Percentiles rank a stretch among this genome's conserved stretches.
These are phyloP conservation scores for Caenorhabditis sulstoni DNA, from an alignment of 2,888 invertebrate genomes.

Conservation along the genomic window DNA sequence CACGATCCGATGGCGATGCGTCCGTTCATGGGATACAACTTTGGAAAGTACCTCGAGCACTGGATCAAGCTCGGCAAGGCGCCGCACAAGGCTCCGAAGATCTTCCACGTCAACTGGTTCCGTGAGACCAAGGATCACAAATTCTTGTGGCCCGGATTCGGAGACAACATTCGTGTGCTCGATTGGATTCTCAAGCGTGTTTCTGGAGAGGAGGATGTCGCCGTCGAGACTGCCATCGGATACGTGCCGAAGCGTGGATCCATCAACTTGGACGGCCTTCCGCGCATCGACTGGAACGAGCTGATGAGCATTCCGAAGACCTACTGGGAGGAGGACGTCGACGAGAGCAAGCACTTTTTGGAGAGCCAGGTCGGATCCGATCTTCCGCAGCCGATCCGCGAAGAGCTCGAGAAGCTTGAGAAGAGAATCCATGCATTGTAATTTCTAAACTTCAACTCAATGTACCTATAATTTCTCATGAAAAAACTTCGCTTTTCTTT, in stretches of 20 bases:
- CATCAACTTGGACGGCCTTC: conserved; percentile 87
- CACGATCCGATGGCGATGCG: conserved; percentile 99
- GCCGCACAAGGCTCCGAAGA: conserved; percentile 87
- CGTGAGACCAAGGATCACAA: conserved; percentile 84
- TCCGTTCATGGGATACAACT: conserved; percentile 99
- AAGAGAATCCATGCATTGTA: conserved; percentile 75
- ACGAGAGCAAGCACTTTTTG: conserved; percentile 91
- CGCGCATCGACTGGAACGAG: conserved; percentile 87
- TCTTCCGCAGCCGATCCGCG: conserved; percentile 76
- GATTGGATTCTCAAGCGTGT: conserved; percentile 93
- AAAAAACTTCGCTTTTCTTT: not conserved
- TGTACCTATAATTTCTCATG: not conserved
- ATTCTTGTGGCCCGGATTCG: conserved; percentile 99
- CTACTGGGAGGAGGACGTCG: conserved; percentile 91
- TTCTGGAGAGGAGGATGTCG: conserved; percentile 83
- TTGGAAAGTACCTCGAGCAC: conserved; percentile 94
- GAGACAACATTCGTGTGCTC: conserved; percentile 95
- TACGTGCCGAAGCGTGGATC: conserved; percentile 81
- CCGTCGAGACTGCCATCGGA: conserved; percentile 84
- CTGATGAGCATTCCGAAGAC: conserved; percentile 91
- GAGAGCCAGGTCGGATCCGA: conserved; percentile 86
- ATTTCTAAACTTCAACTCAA: conserved; percentile 14
- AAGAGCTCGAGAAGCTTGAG: conserved; percentile 79
- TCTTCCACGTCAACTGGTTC: conserved; percentile 99
- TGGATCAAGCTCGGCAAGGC: conserved; percentile 88